Base-by-base conservation (phyloP, 2,888 invertebrate species). In the Mimumesa dahlbomi region DNA sequence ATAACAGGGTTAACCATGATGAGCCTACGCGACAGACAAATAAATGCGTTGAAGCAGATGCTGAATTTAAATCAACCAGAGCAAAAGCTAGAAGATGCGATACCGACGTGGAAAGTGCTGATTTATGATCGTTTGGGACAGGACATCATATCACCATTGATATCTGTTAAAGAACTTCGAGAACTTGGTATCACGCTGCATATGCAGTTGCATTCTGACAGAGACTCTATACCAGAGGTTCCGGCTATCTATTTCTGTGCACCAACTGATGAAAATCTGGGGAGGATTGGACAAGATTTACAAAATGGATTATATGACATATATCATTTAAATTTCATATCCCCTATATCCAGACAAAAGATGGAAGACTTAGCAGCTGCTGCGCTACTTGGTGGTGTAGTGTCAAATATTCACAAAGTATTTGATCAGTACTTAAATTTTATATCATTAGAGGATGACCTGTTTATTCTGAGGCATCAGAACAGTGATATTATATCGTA, bases 381-480 rank as follows among this genome's bases (percentile, higher is more conserved):
- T 1, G 97, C 98, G 0, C 93, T 99, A 45, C 95, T 97, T 83
- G 94, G 97, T 0, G 96, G 96, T 83, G 95, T 96, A 79, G 96
- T 97, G n/a, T 93, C 95, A 40, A 95, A 95, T 87, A 96, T 99
- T 66, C 96, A 97, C 75, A 98, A 98, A 91, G 95, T 94, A 11
- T 98, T 94, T 90, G 99, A 99, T 90, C 99, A 99, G 90, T 99
- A 99, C 92, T 92, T 99, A 57, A 99, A 99, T 91, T 99, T 99
- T 85, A 98, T 99, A 82, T 96, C 97, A 46, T 91, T 99, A 75
- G 99, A 99, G 91, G 98, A 99, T 90, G 98, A 99, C 88, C 93
- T 99, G 89, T 99, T 99, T 90, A 93, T 97, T 57, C 91, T 98
- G 84, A 94, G 96, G 86, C 97, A 98, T 90, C 97, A 98, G 88